These are phyloP conservation scores for Drosophila melanosoma DNA, from an alignment of 2,888 invertebrate species.

Conservation along the genomic window DNA sequence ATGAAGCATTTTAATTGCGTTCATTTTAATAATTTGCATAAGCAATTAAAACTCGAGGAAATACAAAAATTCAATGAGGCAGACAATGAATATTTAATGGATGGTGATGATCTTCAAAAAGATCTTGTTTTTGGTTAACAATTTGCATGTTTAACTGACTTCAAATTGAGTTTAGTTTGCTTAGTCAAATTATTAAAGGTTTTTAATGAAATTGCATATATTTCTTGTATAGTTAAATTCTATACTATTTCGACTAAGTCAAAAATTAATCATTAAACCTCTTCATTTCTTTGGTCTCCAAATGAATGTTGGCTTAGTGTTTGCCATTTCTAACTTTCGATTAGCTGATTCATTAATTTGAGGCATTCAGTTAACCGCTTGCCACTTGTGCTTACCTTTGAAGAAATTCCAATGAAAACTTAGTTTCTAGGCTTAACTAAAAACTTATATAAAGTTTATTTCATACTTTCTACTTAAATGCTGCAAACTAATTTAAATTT, in stretches of 20 bases:
- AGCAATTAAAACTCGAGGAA: constrained; percentile 37
- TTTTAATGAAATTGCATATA: neutral
- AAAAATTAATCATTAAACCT: neutral
- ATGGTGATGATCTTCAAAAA: constrained; percentile 16
- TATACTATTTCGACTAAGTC: neutral
- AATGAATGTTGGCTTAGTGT: neutral
- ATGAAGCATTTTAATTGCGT: constrained; percentile 5
- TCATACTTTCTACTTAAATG: neutral
- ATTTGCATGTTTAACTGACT: neutral
- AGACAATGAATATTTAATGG: constrained; percentile 10
- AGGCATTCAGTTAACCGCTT: neutral
- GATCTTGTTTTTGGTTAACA: constrained; percentile 15
- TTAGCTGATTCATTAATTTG: constrained; percentile 3
- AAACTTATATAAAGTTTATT: neutral
- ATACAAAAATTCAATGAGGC: constrained; percentile 7
- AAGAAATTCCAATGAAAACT: neutral
- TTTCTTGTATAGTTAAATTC: neutral
- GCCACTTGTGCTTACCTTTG: constrained; percentile 9
- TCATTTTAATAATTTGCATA: constrained; percentile 23
- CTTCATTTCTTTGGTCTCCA: neutral
- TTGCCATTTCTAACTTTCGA: neutral
- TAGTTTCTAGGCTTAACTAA: neutral
- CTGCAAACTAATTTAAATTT: neutral
- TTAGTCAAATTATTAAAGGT: neutral
- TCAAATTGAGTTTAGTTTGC: constrained; percentile 14